Evolutionary conservation across 1,140 invertebrate genomes (phyloP).

Genomic region (Lepidurus packardi): DNA sequence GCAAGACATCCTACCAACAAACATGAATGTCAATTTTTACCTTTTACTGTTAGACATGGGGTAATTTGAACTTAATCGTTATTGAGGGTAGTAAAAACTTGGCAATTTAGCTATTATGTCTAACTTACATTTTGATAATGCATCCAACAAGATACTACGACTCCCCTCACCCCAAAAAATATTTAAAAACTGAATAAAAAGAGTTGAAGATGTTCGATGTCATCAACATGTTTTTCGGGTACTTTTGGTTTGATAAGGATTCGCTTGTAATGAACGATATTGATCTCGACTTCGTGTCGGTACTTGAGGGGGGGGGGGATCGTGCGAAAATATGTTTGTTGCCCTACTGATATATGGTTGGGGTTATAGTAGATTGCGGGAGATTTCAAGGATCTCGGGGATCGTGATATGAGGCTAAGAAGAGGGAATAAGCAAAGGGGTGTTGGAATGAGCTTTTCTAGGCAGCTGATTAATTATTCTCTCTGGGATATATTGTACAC

Average conservation of each 20-base stretch:
- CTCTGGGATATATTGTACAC: constrained; percentile 1
- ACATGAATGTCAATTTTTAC: neutral
- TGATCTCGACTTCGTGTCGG: neutral
- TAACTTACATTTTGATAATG: neutral
- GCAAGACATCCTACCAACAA: neutral
- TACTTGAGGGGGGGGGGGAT: neutral
- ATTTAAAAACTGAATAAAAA: too few species aligned
- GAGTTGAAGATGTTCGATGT: too few species aligned
- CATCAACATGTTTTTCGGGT: too few species aligned
- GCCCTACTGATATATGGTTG: neutral
- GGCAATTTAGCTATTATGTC: neutral
- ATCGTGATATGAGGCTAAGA: neutral
- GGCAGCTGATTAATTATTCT: constrained; percentile 16
- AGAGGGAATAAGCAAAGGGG: neutral
- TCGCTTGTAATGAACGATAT: too few species aligned
- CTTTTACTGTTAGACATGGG: neutral
- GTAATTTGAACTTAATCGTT: neutral
- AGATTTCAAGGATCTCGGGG: neutral
- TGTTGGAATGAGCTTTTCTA: neutral
- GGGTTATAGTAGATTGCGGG: neutral
- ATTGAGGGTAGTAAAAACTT: neutral
- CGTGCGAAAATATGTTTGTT: constrained; percentile 14
- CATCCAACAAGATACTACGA: neutral
- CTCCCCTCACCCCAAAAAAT: too few species aligned
- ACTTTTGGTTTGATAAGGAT: too few species aligned